Evolutionary conservation across 2,888 invertebrate species (phyloP), one percentile per base, ranked within the genome.

Genomic region (Lochmaea crataegi): DNA sequence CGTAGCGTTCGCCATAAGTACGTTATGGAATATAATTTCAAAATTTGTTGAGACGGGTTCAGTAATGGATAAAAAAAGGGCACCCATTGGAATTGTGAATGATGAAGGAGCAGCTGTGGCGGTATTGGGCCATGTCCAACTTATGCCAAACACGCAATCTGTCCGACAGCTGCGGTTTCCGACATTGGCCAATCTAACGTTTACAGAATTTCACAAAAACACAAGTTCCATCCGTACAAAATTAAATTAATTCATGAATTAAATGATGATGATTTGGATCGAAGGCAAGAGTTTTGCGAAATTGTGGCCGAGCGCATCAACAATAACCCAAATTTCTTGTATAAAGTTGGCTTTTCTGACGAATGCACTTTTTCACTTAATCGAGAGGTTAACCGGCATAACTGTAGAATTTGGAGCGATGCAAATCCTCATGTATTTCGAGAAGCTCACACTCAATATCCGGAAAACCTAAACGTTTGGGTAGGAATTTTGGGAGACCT

Each of bases 81-180:
- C n/a, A n/a, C n/a, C n/a, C n/a, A n/a, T n/a, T n/a, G n/a, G n/a
- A n/a, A n/a, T n/a, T n/a, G n/a, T n/a, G n/a, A n/a, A n/a, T n/a
- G n/a, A n/a, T n/a, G n/a, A n/a, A n/a, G n/a, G n/a, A n/a, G n/a
- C n/a, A n/a, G n/a, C n/a, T n/a, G n/a, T n/a, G n/a, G n/a, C n/a
- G n/a, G n/a, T n/a, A n/a, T n/a, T n/a, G n/a, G n/a, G n/a, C n/a
- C n/a, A n/a, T n/a, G n/a, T n/a, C n/a, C n/a, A n/a, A n/a, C n/a
- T n/a, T n/a, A n/a, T 56, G 56, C 58, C 58, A 58, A 58, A 58
- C 58, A 58, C 58, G 58, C 58, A 58, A 58, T 58, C 58, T 58
- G 58, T 16, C 22, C n/a, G 18, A 18, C 18, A 18, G 11, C 58
- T 58, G 58, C 58, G 16, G n/a, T 32, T 58, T 58, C 58, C 18